Conservation (phyloP, 2,797 vertebrate species). For the Channallabes apus region DNA sequence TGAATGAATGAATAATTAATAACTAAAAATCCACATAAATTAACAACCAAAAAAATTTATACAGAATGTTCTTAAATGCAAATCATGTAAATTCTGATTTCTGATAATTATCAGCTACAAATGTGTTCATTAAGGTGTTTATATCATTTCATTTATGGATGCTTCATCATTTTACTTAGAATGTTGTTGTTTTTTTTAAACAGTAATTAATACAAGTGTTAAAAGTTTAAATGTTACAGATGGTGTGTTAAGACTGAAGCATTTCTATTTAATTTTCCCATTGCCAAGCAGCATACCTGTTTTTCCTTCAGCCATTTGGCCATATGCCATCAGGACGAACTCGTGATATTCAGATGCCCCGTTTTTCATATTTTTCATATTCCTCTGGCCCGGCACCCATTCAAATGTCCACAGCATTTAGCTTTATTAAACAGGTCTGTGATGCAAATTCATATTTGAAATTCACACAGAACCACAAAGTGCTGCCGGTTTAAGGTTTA, state of each 20-base stretch:
- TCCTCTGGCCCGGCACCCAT: conserved; percentile 50
- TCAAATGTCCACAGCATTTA: conserved; percentile 56
- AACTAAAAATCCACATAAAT: background rate
- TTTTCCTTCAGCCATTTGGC: conserved; percentile 62
- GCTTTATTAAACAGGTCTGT: conserved; percentile 47
- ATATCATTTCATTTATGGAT: background rate
- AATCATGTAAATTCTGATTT: background rate
- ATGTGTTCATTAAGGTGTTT: background rate
- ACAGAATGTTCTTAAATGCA: background rate
- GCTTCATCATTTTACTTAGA: background rate
- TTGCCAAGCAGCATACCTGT: conserved; percentile 33
- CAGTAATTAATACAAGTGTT: background rate
- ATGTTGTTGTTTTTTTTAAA: too few species aligned
- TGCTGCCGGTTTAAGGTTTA: conserved; percentile 55
- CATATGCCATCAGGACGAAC: conserved; percentile 56
- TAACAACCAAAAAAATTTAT: background rate
- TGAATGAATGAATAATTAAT: too few species aligned
- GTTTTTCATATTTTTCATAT: conserved; percentile 46
- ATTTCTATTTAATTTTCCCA: background rate
- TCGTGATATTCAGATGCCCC: conserved; percentile 64
- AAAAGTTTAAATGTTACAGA: background rate
- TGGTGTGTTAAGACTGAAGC: background rate
- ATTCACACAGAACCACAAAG: conserved; percentile 7
- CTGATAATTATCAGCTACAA: background rate
- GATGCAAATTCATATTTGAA: conserved; percentile 44